Percentiles rank a stretch among this genome's conserved stretches.
Conservation (phyloP, 2,797 vertebrate genomes). For the Chanos chanos region DNA sequence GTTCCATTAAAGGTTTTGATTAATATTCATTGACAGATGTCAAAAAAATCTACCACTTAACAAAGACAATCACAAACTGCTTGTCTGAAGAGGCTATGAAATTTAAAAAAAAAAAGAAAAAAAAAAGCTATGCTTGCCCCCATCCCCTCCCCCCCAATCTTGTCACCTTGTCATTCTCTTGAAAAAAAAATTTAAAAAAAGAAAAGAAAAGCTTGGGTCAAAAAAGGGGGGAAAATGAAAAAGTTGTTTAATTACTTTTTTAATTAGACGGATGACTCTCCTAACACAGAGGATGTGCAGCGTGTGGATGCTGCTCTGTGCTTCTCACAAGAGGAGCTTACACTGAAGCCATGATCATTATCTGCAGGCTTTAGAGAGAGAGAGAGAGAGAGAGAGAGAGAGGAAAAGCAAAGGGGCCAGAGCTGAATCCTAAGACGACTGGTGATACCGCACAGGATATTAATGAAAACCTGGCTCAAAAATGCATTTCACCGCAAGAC, state of each 20-base stretch:
- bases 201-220: not conserved
- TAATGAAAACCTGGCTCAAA: not conserved
- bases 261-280: slow-evolving; percentile 5
- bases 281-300: not conserved
- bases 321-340: too few species aligned
- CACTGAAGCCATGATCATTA: not conserved
- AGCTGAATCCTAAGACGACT: not conserved
- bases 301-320: not conserved
- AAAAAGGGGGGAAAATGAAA: slow-evolving; percentile 14
- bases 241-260: slow-evolving; percentile 34
- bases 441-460: not conserved
- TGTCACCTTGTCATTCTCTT: not conserved
- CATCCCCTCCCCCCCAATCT: not conserved
- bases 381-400: slow-evolving; percentile 3
- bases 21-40: slow-evolving; percentile 25
- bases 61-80: not conserved
- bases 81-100: too few species aligned
- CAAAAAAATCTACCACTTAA: slow-evolving; percentile 8
- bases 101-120: too few species aligned
- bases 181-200: slow-evolving; percentile 8
- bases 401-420: not conserved
- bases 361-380: not conserved
- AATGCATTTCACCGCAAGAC: not conserved
- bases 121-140: too few species aligned
- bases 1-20: slow-evolving; percentile 11